Base-by-base conservation (phyloP, 2,113 vertebrate species). In the Macquaria ambigua region DNA sequence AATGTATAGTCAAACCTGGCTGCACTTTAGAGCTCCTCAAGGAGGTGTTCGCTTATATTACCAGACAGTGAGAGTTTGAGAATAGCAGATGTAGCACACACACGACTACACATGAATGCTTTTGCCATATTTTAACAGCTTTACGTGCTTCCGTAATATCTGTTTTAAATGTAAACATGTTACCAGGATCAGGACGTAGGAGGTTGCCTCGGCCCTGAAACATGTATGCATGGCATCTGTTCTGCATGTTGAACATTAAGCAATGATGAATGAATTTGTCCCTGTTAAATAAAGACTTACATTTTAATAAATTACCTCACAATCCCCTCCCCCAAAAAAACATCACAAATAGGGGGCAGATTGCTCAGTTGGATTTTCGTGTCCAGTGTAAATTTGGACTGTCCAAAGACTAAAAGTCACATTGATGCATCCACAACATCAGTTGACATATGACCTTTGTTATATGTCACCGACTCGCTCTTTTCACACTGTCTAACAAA, bases 371-470 rank as follows among this genome's bases (percentile, higher is more conserved):
- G 21, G 0, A 41, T 76, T 31, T 53, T n/a, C 48, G 8, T 62
- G 25, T 18, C 7, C 59, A 41, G 41, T 41, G 11, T 11, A 16
- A 46, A 3, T 59, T 53, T n/a, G 8, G 3, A 59, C 15, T n/a
- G 12, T 68, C 34, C 39, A 66, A 41, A 77, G 37, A 76, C n/a
- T 8, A 43, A 74, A 74, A 28, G 67, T 66, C 21, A 23, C 46
- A 62, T 68, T 59, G n/a, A 52, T 72, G 43, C 23, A 21, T 76
- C 39, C 21, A 12, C 4, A 52, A 25, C 43, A 39, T 83, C 34
- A 56, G 50, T 71, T 0, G 0, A 63, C 64, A 74, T n/a, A 43
- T 70, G 59, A 68, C 58, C 67, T 73, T 77, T 21, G 53, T 37
- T 37, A 37, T 37, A 74, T 74, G 50, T 63, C 69, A 81, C 28